phyloP scores from a whole-genome alignment of 2,797 vertebrate genomes.

The Chrysocyon brachyurus region DNA sequence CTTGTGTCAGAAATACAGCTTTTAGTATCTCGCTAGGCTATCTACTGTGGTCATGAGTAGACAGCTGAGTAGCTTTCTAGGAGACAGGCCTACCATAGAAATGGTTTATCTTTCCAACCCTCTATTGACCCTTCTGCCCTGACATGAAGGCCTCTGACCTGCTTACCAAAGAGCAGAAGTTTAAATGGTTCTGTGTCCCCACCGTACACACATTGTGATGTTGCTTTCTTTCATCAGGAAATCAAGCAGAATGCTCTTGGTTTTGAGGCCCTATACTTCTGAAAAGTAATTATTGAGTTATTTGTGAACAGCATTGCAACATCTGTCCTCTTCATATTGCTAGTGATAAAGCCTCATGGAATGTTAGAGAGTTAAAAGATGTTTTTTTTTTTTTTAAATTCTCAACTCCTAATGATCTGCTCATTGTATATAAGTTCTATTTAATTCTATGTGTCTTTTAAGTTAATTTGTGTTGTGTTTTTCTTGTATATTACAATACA shows the following conservation, averaged over 20 bases:
- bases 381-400: not conserved
- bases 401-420: not conserved
- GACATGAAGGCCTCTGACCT: not conserved
- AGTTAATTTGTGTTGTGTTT: not conserved
- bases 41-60: not conserved
- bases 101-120: not conserved
- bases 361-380: not conserved
- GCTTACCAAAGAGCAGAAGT: slow-evolving; percentile 18
- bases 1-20: not conserved
- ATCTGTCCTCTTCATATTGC: not conserved
- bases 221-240: slow-evolving; percentile 23
- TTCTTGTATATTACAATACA: not conserved
- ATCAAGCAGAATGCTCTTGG: slow-evolving; percentile 31
- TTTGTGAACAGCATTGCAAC: not conserved
- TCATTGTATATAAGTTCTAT: not conserved
- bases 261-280: not conserved
- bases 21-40: not conserved
- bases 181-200: not conserved
- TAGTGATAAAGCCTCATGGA: not conserved
- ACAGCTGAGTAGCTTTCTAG: not conserved
- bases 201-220: not conserved
- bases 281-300: not conserved
- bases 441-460: slow-evolving; percentile 21
- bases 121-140: not conserved
- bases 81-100: not conserved